A percentile compares a stretch with the other conserved stretches of the same genome.
Conservation (phyloP, 2,113 vertebrate species). For the Gasterosteus aculeatus region DNA sequence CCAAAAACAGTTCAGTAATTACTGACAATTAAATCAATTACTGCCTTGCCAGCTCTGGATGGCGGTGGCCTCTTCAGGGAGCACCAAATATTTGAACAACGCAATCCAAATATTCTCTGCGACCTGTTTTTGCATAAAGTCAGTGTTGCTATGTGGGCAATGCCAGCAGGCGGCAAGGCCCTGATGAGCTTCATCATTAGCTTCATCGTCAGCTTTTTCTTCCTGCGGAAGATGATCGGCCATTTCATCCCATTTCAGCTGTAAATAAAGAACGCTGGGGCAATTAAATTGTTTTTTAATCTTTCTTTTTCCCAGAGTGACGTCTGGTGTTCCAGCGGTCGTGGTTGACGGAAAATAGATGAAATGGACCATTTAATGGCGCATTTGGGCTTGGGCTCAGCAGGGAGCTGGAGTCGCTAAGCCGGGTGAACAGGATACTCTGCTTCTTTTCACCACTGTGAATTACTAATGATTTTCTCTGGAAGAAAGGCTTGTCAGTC, state of each 20-base stretch:
- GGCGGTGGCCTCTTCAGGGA: slow-evolving; percentile 80
- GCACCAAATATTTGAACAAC: slow-evolving; percentile 91
- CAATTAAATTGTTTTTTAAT: slow-evolving; percentile 70
- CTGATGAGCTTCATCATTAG: slow-evolving; percentile 82
- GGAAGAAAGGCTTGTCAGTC: background rate
- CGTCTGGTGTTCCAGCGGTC: slow-evolving; percentile 75
- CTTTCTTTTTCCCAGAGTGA: slow-evolving; percentile 57
- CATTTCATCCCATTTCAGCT: slow-evolving; percentile 86
- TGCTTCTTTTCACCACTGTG: background rate
- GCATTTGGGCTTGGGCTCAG: slow-evolving; percentile 66
- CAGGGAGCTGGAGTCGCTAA: slow-evolving; percentile 19
- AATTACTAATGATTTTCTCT: background rate
- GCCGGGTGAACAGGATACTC: slow-evolving; percentile 22
- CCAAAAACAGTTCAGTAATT: slow-evolving; percentile 90
- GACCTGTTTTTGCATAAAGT: slow-evolving; percentile 47
- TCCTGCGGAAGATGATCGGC: slow-evolving; percentile 84
- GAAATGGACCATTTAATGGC: slow-evolving; percentile 78
- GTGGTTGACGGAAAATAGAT: slow-evolving; percentile 80
- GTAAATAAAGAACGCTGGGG: slow-evolving; percentile 60
- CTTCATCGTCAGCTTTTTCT: slow-evolving; percentile 80
- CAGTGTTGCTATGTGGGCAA: slow-evolving; percentile 65
- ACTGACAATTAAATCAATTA: slow-evolving; percentile 98
- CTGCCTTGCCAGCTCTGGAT: slow-evolving; percentile 79
- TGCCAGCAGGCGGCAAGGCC: slow-evolving; percentile 80
- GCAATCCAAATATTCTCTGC: slow-evolving; percentile 81